Conservation (phyloP, 2,797 vertebrate species). For the Sternarchorhynchus goeldii region DNA sequence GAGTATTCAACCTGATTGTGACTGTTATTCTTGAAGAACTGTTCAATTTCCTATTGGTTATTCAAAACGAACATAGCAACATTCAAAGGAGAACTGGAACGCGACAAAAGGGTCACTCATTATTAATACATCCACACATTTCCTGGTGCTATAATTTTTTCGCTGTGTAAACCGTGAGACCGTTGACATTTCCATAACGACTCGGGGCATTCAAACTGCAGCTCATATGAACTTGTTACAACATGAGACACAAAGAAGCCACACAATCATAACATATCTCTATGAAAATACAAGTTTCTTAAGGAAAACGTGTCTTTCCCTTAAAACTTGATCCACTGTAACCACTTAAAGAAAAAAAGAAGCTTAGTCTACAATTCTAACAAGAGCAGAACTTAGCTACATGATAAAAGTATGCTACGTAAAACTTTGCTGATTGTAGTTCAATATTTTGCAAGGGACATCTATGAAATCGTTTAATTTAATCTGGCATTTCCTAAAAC, state of each 20-base stretch:
- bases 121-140: background rate
- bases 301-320: too few relatives aligned
- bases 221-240: background rate
- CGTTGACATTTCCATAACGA: constrained; percentile 9
- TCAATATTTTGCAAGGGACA: too few relatives aligned
- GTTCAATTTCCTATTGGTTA: background rate
- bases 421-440: too few relatives aligned
- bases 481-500: too few relatives aligned
- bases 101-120: background rate
- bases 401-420: too few relatives aligned
- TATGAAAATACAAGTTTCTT: too few relatives aligned
- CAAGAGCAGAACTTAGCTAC: too few relatives aligned
- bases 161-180: background rate
- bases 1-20: background rate
- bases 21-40: background rate
- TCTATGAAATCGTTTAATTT: too few relatives aligned
- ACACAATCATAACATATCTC: too few relatives aligned
- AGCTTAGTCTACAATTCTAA: too few relatives aligned
- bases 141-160: background rate
- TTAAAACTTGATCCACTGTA: background rate
- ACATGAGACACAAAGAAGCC: background rate
- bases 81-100: background rate
- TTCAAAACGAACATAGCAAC: background rate
- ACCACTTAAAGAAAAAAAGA: too few relatives aligned
- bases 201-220: background rate